phyloP scores from a whole-genome alignment of 2,888 invertebrate genomes.

The Embidobia sp. region DNA sequence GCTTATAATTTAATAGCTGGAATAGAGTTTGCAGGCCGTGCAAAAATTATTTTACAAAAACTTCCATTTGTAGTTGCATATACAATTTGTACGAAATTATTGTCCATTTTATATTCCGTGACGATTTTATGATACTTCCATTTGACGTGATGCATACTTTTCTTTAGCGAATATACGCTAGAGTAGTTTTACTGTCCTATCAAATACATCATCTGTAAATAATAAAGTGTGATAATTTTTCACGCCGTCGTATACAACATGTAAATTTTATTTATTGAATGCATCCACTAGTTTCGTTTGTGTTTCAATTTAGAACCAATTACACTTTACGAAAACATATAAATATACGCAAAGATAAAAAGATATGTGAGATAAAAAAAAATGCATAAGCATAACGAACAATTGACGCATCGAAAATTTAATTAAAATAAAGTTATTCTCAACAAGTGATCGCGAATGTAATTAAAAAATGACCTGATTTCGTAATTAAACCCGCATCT shows the following conservation, averaged over 20 bases:
- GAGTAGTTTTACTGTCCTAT: background rate
- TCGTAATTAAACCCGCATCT: conserved; percentile 6
- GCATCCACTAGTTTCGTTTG: background rate
- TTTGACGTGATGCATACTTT: background rate
- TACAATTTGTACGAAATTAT: too few relatives aligned
- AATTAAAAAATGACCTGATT: background rate
- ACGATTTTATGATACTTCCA: background rate
- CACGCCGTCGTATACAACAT: background rate
- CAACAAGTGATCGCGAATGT: background rate
- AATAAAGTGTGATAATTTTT: background rate
- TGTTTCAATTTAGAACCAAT: background rate
- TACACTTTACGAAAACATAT: too few relatives aligned
- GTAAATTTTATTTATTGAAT: background rate
- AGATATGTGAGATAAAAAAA: too few relatives aligned
- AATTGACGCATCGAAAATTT: too few relatives aligned
- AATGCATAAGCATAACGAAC: too few relatives aligned
- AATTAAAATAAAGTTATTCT: too few relatives aligned
- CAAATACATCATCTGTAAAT: background rate
- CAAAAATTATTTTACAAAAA: too few relatives aligned
- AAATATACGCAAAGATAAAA: too few relatives aligned
- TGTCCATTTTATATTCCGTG: too few relatives aligned
- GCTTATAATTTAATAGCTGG: too few relatives aligned
- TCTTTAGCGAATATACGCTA: background rate
- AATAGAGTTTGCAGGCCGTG: too few relatives aligned
- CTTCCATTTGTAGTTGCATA: too few relatives aligned